Evolutionary conservation across 2,113 vertebrate genomes (phyloP), one percentile per base, ranked within the genome.

Genomic region (Platichthys stellatus): DNA sequence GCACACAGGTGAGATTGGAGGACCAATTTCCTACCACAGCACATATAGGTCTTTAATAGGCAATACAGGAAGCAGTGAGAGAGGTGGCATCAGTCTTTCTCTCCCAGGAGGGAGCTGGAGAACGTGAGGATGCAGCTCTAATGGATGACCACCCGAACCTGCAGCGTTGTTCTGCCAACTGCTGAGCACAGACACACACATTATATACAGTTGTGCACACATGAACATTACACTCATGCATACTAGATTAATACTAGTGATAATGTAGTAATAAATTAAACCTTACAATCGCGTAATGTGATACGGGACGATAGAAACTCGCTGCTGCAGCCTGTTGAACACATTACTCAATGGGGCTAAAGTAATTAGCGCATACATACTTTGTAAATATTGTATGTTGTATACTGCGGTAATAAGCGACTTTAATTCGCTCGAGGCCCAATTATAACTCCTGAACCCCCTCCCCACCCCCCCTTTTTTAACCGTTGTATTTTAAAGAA

Each of bases 61-160:
- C 6, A 0, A 62, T 69, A 60, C 78, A 58, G 76, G 74, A 66
- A 51, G 60, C 64, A 20, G 80, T 14, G 67, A 75, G 21, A 49
- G 64, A 80, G 69, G 58, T 38, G 61, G 45, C 62, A 84, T 84
- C 66, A 2, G 31, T 84, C 74, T 83, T 74, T 43, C 15, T 61
- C 61, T 88, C 84, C 80, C 82, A 40, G 45, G 26, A 28, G 31
- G 31, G 31, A 31, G 31, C 31, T 7, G 31, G 31, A 31, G 31
- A 31, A 31, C 31, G 31, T 31, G 72, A 81, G 86, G 68, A 43
- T 28, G 71, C 81, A 72, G 69, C 68, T 81, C 53, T 90, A 86
- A 91, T 87, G 59, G 80, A 90, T 90, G 73, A 84, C 72, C 63
- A 72, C 60, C 63, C 69, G 56, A 78, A 40, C 0, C 72, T 76